These are phyloP conservation scores for Pseudonaja textilis DNA, from an alignment of 2,113 vertebrate genomes.

Conservation along the genomic window DNA sequence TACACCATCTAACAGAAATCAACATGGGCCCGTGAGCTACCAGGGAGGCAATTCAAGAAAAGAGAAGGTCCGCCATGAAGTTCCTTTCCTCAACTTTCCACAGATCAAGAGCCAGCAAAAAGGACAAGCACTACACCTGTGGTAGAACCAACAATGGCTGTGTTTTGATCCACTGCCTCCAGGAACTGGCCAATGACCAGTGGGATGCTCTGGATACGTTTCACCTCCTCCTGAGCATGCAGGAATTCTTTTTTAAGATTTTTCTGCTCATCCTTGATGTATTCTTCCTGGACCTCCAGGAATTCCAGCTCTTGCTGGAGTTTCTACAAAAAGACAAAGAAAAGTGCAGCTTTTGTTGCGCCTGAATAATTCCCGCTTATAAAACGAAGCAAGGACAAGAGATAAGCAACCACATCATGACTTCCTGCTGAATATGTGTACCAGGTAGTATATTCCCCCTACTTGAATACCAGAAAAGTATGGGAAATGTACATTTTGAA, in stretches of 20 bases:
- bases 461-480: neutral
- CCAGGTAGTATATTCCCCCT: neutral
- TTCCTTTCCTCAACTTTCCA: neutral
- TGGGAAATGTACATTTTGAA: neutral
- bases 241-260: constrained; percentile 96
- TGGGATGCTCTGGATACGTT: constrained; percentile 93
- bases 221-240: constrained; percentile 94
- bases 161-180: constrained; percentile 94
- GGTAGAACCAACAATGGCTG: constrained; percentile 91
- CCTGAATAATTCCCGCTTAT: neutral
- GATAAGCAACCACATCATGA: neutral
- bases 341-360: neutral
- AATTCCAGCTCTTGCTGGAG: constrained; percentile 95
- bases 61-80: neutral
- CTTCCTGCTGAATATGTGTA: neutral
- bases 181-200: constrained; percentile 93
- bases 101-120: neutral
- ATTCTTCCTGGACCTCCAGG: constrained; percentile 92
- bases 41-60: neutral
- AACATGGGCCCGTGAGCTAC: too few species aligned
- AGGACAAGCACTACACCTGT: constrained; percentile 70
- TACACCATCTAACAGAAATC: too few species aligned
- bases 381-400: neutral
- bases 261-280: constrained; percentile 94
- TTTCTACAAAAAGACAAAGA: constrained; percentile 70